Conservation (phyloP, 1,140 invertebrate species). For the Spodoptera frugiperda region DNA sequence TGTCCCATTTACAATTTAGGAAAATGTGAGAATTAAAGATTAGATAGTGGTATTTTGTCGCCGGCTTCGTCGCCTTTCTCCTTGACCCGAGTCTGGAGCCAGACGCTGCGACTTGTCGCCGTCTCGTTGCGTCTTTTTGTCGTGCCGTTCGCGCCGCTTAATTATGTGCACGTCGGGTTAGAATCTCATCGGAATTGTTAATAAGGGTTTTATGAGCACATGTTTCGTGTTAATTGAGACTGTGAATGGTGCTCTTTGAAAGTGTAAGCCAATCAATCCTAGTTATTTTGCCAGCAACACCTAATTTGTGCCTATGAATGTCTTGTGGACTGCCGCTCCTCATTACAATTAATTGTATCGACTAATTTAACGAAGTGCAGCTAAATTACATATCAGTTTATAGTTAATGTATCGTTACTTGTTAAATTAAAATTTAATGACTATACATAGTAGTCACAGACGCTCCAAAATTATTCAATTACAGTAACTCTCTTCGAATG, state of each 20-base stretch:
- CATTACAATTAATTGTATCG: too few species aligned
- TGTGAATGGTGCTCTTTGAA: slow-evolving; percentile 28
- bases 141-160: slow-evolving; percentile 39
- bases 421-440: too few species aligned
- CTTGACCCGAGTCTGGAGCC: slow-evolving; percentile 65
- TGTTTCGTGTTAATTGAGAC: slow-evolving; percentile 37
- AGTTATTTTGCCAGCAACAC: background rate
- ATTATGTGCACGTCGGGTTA: slow-evolving; percentile 41
- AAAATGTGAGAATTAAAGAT: slow-evolving; percentile 51
- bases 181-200: slow-evolving; percentile 43
- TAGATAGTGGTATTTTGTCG: slow-evolving; percentile 51
- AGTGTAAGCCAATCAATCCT: slow-evolving; percentile 10
- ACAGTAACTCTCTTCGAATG: background rate
- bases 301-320: too few species aligned
- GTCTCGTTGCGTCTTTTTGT: slow-evolving; percentile 50
- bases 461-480: background rate
- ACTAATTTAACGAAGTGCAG: too few species aligned
- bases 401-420: too few species aligned
- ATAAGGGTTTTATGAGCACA: slow-evolving; percentile 31
- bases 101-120: slow-evolving; percentile 53
- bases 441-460: background rate
- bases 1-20: slow-evolving; percentile 13
- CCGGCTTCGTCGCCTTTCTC: slow-evolving; percentile 61
- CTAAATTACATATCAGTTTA: too few species aligned
- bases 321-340: too few species aligned